These are phyloP conservation scores for Apaloderma vittatum DNA, from an alignment of 2,113 vertebrate genomes.

Conservation along the genomic window DNA sequence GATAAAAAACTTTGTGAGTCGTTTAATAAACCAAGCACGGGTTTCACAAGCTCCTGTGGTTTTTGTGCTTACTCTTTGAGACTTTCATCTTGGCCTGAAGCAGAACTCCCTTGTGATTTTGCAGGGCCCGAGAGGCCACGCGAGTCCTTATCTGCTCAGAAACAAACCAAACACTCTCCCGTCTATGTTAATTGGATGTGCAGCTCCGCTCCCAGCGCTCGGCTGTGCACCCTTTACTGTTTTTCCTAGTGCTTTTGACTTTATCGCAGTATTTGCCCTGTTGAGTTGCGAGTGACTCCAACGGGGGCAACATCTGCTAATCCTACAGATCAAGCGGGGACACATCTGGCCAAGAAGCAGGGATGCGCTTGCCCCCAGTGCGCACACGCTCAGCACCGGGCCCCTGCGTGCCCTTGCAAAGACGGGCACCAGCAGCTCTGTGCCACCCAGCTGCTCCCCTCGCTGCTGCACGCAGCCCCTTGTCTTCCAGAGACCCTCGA, in stretches of 20 bases:
- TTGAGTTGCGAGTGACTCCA: background rate
- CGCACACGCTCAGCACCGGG: background rate
- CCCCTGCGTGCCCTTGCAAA: background rate
- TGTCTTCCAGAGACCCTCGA: background rate
- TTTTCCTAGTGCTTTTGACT: background rate
- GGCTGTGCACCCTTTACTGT: accelerated
- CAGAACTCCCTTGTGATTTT: background rate
- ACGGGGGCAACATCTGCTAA: background rate
- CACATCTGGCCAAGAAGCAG: background rate
- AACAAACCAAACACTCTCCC: background rate
- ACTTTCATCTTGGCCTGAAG: slow-evolving; percentile 6
- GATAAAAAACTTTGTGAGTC: background rate
- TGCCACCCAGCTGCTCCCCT: accelerated
- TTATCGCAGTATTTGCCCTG: background rate
- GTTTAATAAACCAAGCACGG: background rate
- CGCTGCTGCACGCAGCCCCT: background rate
- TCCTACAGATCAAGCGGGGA: background rate
- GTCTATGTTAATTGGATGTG: background rate
- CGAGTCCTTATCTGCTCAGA: background rate
- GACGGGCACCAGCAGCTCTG: background rate
- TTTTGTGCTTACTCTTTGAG: slow-evolving; percentile 10
- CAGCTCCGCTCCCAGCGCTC: accelerated
- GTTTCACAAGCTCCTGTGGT: slow-evolving; percentile 11
- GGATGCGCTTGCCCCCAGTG: accelerated
- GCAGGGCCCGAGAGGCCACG: background rate